A percentile compares a stretch with the other conserved stretches of the same genome.
Evolutionary conservation across 1,140 invertebrate genomes (phyloP).

Genomic region (Saccostrea glomerata): DNA sequence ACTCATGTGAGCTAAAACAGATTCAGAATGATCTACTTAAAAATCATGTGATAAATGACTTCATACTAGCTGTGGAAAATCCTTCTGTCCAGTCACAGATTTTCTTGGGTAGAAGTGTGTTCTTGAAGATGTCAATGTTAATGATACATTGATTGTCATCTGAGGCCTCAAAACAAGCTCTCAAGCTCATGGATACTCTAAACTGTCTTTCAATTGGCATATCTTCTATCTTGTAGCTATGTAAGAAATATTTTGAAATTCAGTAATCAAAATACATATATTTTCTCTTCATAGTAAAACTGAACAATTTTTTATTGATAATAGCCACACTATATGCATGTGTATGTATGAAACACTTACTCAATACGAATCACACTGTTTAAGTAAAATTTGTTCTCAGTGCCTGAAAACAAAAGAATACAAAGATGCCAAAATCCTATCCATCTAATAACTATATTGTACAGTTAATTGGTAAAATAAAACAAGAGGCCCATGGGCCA

Average conservation of each 20-base stretch:
- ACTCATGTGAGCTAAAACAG: no score
- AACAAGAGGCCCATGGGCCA: no score
- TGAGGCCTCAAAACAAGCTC: constrained; percentile 26
- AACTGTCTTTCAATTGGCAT: constrained; percentile 14
- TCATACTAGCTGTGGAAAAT: constrained; percentile 31
- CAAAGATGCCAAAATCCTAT: background rate
- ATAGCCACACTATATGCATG: no score
- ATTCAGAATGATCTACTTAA: no score
- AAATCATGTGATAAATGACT: background rate
- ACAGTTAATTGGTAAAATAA: no score
- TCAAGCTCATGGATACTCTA: constrained; percentile 4
- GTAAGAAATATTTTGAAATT: background rate
- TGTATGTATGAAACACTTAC: background rate
- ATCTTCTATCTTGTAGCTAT: constrained; percentile 30
- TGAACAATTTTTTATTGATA: background rate
- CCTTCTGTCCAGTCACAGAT: constrained; percentile 37
- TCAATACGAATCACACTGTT: constrained; percentile 2
- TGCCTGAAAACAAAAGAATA: background rate
- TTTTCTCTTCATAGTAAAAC: background rate
- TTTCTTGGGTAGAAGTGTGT: constrained; percentile 29
- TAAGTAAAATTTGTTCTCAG: constrained; percentile 22
- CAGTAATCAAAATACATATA: background rate
- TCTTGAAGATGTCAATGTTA: background rate
- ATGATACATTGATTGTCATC: constrained; percentile 16
- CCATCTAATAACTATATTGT: background rate